Conservation (phyloP, 2,888 invertebrate genomes). For the Parascotia fuliginaria region DNA sequence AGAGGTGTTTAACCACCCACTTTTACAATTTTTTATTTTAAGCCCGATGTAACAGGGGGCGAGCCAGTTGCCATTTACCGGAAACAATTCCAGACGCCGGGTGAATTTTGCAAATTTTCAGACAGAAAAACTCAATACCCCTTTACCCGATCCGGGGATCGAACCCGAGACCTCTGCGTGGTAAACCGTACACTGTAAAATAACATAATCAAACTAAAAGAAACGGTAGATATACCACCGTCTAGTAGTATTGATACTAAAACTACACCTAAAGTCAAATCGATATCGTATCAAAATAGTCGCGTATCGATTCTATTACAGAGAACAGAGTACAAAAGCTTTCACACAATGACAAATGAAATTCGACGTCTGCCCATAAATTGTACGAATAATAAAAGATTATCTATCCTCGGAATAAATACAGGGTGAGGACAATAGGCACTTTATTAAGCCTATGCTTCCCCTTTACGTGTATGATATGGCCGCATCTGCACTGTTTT, state of each 20-base stretch:
- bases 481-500: constrained; percentile 46
- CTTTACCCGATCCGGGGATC: no score
- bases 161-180: no score
- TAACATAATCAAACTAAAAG: no score
- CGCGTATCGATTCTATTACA: constrained; percentile 35
- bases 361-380: constrained; percentile 76
- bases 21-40: no score
- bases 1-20: no score
- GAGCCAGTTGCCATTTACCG: no score
- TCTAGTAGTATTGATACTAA: background rate
- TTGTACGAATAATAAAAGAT: constrained; percentile 81
- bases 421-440: constrained; percentile 77
- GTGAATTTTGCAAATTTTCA: no score
- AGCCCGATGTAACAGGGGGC: no score
- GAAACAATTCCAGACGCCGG: no score
- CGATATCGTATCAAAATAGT: constrained; percentile 28
- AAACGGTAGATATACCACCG: no score
- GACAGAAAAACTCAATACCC: no score
- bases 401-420: constrained; percentile 80
- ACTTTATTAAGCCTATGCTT: constrained; percentile 73
- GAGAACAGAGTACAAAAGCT: constrained; percentile 41
- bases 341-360: constrained; percentile 75
- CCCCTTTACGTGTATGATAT: constrained; percentile 34
- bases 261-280: constrained; percentile 2
- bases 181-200: no score